Base-by-base conservation (phyloP, 23 tunicate genomes). In the Pegea sp. region DNA sequence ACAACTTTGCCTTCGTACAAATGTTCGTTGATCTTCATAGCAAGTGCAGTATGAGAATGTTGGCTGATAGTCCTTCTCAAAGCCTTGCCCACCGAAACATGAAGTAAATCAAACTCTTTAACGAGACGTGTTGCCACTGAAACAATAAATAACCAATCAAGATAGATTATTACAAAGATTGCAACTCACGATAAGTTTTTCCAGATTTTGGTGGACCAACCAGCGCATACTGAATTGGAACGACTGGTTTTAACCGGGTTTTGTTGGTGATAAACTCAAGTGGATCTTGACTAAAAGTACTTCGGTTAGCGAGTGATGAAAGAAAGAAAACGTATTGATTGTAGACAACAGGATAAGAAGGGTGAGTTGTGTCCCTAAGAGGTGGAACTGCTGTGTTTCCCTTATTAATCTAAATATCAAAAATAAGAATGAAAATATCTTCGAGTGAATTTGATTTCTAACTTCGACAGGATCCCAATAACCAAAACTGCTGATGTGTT, bases 201-300 rank as follows among this genome's bases (percentile, higher is more conserved):
- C 97, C 97, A 13, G 90, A 88, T 33, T 88, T 76, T 5, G 97
- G 97, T 2, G 97, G 89, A 18, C 97, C 97, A 38, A 88, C 49
- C 3, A 88, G 58, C 11, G 89, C 97, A 1, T 76, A 38, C 42
- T 68, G 78, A 23, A 76, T 26, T 8, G 97, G 90, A 0, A 76
- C 89, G 16, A 66, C 79, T 8, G 75, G 81, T 51, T 81, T 81
- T 1, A 75, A 69, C 23, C 58, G 67, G 20, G 77, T 74, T 32
- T 60, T 69, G 29, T 70, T 61, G 44, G 58, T 59, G 28, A 61
- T 55, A 28, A 69, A 88, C 16, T 30, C 19, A 25, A 60, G 33
- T 6, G 97, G 89, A 42, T 76, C 68, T 18, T 44, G 69, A 56
- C 76, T 61, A 52, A 88, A 88, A 27, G 55, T 55, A 28, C 57